Evolutionary conservation across 2,888 invertebrate genomes (phyloP), one percentile per base, ranked within the genome.

Genomic region (Nebria brevicollis): DNA sequence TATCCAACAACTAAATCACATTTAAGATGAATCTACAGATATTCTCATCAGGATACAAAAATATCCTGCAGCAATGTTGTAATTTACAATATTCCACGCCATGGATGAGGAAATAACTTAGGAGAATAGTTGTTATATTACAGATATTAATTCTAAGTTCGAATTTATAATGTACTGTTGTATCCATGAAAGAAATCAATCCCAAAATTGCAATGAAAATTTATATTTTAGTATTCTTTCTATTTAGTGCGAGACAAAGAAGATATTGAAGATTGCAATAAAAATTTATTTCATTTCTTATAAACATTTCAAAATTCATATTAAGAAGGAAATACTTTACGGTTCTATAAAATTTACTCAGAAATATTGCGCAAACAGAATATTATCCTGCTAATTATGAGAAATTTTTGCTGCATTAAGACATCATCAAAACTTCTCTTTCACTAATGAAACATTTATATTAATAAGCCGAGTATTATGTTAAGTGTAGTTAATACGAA

Each of bases 1-100:
- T 54, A 54, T 54, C 54, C 54, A 54, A 54, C 54, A 54, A 54
- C 54, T 54, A 54, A 54, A 54, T 54, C 54, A 54, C 54, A 54
- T 54, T 54, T 54, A 54, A 54, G 54, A 54, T 54, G 54, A 8
- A 7, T 54, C 7, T 13, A 11, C 54, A 11, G 54, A 54, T 54
- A 54, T 13, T 13, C 13, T 54, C 54, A 54, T 54, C 54, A 54
- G 4, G 54, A 54, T 54, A 54, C 54, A 54, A 54, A 54, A 54
- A 54, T 54, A 54, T 13, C 54, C 54, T 54, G 54, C 3, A 54
- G 54, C 54, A 6, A 8, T 54, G 54, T 54, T 54, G 13, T 8
- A 54, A 54, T 54, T 54, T 54, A 8, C 54, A 54, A 54, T 54
- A 54, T 54, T 11, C 54, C 2, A 54, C 54, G 2, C 54, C 2